Conservation (phyloP, 2,797 vertebrate genomes). For the Phoebastria nigripes region DNA sequence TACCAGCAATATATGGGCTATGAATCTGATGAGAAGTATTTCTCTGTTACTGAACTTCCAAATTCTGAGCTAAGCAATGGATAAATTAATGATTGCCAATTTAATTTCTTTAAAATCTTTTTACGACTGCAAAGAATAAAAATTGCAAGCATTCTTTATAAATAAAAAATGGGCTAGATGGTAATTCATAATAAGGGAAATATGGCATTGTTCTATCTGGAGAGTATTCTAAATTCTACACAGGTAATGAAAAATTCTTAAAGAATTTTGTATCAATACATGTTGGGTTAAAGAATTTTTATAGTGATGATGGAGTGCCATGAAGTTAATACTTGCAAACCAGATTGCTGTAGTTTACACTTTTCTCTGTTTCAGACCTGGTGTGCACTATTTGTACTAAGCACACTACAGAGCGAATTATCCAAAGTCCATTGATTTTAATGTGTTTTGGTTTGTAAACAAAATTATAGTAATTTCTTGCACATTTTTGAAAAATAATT, state of each 20-base stretch:
- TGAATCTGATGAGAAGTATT: conserved; percentile 52
- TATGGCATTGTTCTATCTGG: conserved; percentile 52
- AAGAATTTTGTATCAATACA: conserved; percentile 62
- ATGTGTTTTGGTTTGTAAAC: conserved; percentile 84
- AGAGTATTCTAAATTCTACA: conserved; percentile 57
- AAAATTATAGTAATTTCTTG: conserved; percentile 93
- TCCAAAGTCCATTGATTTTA: conserved; percentile 88
- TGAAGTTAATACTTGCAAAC: conserved; percentile 82
- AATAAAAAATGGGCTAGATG: conserved; percentile 33
- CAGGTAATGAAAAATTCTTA: conserved; percentile 54
- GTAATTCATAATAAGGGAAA: conserved; percentile 38
- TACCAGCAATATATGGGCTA: conserved; percentile 74
- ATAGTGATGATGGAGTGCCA: conserved; percentile 81
- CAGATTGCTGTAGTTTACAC: conserved; percentile 91
- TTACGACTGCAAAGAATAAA: conserved; percentile 53
- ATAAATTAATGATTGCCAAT: conserved; percentile 39
- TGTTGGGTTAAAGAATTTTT: conserved; percentile 72
- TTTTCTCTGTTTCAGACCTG: conserved; percentile 76
- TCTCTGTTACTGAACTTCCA: conserved; percentile 54
- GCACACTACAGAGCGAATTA: conserved; percentile 80
- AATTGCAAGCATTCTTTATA: conserved; percentile 42
- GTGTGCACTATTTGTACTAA: conserved; percentile 74
- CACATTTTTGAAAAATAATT: conserved; percentile 97
- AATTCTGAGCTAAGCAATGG: conserved; percentile 52
- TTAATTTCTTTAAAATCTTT: conserved; percentile 62